These are phyloP conservation scores for Myopa tessellatipennis DNA, from an alignment of 2,888 invertebrate genomes.

Conservation along the genomic window DNA sequence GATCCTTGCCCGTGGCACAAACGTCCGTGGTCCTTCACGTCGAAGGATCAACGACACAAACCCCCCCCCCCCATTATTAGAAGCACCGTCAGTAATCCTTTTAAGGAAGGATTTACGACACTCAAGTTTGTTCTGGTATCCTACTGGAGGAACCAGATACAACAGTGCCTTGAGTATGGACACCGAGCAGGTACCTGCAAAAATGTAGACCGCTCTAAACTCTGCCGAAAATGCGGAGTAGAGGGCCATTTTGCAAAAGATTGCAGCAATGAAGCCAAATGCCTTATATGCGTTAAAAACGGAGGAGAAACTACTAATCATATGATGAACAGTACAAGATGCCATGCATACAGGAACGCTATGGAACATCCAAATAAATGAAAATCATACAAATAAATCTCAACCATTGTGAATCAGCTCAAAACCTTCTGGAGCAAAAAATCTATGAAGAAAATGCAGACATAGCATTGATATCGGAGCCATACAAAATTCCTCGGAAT, in stretches of 20 bases:
- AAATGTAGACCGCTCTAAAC: background rate
- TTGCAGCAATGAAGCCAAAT: background rate
- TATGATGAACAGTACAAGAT: background rate
- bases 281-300: background rate
- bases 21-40: too few relatives aligned
- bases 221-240: background rate
- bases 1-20: too few relatives aligned
- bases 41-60: too few relatives aligned
- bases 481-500: constrained; percentile 2
- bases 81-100: too few relatives aligned
- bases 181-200: too few relatives aligned
- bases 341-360: background rate
- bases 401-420: background rate
- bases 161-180: too few relatives aligned
- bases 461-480: background rate
- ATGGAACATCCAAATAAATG: background rate
- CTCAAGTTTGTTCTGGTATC: too few relatives aligned
- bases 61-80: too few relatives aligned
- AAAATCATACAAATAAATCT: background rate
- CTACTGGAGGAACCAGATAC: too few relatives aligned
- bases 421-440: background rate
- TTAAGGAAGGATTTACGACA: too few relatives aligned
- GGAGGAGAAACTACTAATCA: background rate
- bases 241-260: background rate
- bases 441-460: background rate